A percentile compares a stretch with the other conserved stretches of the same genome.
Evolutionary conservation across 2,113 vertebrate species (phyloP).

Genomic region (Silurus meridionalis): DNA sequence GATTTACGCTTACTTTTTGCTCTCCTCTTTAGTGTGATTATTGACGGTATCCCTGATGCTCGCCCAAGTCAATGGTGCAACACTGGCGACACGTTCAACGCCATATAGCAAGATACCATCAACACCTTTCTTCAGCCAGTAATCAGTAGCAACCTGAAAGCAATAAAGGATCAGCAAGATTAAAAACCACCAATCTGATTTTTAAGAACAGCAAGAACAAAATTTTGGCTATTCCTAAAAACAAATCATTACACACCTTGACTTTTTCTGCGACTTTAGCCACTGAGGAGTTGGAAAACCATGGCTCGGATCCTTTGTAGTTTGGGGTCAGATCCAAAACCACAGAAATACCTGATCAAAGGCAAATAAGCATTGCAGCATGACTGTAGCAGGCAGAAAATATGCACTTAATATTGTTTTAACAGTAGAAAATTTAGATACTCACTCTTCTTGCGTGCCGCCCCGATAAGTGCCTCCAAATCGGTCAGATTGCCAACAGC

Average conservation of each 20-base stretch:
- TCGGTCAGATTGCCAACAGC: constrained; percentile 67
- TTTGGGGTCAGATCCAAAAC: constrained; percentile 86
- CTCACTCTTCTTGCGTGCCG: constrained; percentile 80
- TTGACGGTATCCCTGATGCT: constrained; percentile 72
- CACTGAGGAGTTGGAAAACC: constrained; percentile 70
- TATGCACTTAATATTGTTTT: not conserved
- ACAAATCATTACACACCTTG: constrained; percentile 59
- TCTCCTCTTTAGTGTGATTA: constrained; percentile 58
- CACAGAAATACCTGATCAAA: constrained; percentile 73
- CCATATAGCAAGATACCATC: constrained; percentile 75
- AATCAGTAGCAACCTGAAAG: constrained; percentile 70
- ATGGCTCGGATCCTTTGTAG: constrained; percentile 71
- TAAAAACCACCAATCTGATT: not conserved
- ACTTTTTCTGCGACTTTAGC: constrained; percentile 63
- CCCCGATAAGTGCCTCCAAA: constrained; percentile 68
- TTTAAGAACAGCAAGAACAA: not conserved
- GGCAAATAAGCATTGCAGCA: not conserved
- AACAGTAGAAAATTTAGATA: not conserved
- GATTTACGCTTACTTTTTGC: constrained; percentile 31
- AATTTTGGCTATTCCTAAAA: not conserved
- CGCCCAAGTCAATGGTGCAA: constrained; percentile 60
- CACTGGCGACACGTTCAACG: constrained; percentile 60
- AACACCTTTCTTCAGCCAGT: constrained; percentile 76
- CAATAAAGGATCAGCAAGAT: not conserved
- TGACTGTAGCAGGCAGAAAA: not conserved